phyloP scores from a whole-genome alignment of 2,797 vertebrate species.

The Fistularia tabacaria region DNA sequence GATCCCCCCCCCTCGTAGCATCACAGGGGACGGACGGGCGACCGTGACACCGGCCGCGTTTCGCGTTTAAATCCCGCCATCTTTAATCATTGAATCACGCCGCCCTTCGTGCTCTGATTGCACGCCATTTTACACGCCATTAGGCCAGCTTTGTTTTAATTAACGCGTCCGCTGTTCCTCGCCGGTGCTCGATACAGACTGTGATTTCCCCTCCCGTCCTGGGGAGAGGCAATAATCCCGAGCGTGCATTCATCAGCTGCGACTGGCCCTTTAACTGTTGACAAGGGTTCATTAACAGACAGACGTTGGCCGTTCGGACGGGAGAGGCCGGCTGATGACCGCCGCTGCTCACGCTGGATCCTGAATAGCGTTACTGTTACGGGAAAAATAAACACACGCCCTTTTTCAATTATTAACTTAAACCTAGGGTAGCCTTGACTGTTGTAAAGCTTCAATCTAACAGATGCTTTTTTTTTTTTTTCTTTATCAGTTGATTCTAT shows the following conservation, averaged over 20 bases:
- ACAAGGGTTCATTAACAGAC: slow-evolving; percentile 82
- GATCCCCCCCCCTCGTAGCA: too few species aligned
- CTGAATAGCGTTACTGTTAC: too few species aligned
- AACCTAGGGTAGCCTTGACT: too few species aligned
- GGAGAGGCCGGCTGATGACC: slow-evolving; percentile 34
- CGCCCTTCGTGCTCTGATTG: slow-evolving; percentile 80
- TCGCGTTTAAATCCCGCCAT: slow-evolving; percentile 52
- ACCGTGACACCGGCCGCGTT: slow-evolving; percentile 23
- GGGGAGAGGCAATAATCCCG: slow-evolving; percentile 79
- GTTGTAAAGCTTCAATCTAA: too few species aligned
- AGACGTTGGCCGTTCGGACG: slow-evolving; percentile 72
- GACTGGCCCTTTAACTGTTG: slow-evolving; percentile 84
- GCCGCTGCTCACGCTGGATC: too few species aligned
- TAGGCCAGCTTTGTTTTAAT: slow-evolving; percentile 86
- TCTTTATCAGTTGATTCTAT: too few species aligned
- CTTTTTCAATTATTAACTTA: too few species aligned
- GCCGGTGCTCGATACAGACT: slow-evolving; percentile 80
- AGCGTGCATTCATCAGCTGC: slow-evolving; percentile 83
- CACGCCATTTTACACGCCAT: slow-evolving; percentile 85
- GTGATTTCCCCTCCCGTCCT: slow-evolving; percentile 80
- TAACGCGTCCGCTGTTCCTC: slow-evolving; percentile 83
- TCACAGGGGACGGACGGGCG: too few species aligned
- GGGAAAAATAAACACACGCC: too few species aligned
- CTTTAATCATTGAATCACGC: slow-evolving; percentile 66
- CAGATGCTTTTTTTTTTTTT: too few species aligned